Evolutionary conservation across 2,888 invertebrate species (phyloP), one percentile per base, ranked within the genome.

Genomic region (Craniophora ligustri): DNA sequence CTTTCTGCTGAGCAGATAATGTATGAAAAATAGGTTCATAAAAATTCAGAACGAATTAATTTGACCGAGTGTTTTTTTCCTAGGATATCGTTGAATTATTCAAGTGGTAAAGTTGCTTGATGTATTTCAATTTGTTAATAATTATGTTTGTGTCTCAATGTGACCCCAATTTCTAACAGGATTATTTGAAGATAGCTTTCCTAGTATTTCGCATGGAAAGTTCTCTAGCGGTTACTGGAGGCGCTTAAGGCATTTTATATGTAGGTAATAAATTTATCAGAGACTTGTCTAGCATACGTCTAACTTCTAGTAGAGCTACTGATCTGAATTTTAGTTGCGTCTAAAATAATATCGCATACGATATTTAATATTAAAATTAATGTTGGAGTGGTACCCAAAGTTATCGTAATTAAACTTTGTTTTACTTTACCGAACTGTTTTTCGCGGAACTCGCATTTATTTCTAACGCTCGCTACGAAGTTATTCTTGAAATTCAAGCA

Each of bases 401-500:
- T 19, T 11, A 19, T 11, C 11, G 7, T 13, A 11, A 3, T 35
- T 6, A 11, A 35, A 19, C n/a, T 35, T 19, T 19, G 11, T 19
- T 36, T 19, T 19, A 36, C 3, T 36, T 19, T 19, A 36, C 19
- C 7, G 13, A 15, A 13, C 5, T 35, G 3, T 35, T 38, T 38
- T 38, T 23, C 21, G 21, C 5, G 10, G 21, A 23, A 23, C 35
- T 11, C 16, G 0, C n/a, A 3, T 14, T 6, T 35, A 30, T 31
- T 28, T 19, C 34, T 57, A 19, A 26, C 21, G 16, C 34, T 35
- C 15, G 26, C 41, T 14, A n/a, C 31, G 41, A 21, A 42, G 5
- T 26, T 65, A 70, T 70, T 65, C 67, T 65, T 62, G 67, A 65
- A 70, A 68, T 55, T 34, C 45, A 54, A 50, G 46, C 64, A 66